Evolutionary conservation across 2,797 vertebrate genomes (phyloP).

Genomic region (Sarcophilus harrisii): DNA sequence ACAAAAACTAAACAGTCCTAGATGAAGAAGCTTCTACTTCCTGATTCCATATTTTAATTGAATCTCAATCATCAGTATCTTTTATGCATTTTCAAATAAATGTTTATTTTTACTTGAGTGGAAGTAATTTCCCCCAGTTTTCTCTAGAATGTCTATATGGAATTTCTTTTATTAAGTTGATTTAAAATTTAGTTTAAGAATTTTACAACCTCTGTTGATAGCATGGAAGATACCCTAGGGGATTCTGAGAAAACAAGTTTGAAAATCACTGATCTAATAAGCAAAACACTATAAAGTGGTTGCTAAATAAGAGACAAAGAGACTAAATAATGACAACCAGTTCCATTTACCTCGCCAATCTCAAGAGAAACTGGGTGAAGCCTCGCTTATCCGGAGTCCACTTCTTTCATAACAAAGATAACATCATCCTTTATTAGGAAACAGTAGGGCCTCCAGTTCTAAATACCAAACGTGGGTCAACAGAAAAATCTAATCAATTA

Average conservation of each 20-base stretch:
- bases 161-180: slow-evolving; percentile 33
- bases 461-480: neutral
- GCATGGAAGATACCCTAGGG: neutral
- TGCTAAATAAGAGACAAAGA: neutral
- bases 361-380: neutral
- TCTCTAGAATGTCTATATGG: neutral
- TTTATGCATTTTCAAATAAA: neutral
- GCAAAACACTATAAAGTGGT: neutral
- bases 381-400: neutral
- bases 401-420: neutral
- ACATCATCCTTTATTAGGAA: neutral
- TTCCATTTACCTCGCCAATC: neutral
- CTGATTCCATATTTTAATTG: neutral
- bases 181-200: neutral
- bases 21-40: neutral
- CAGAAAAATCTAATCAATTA: slow-evolving; percentile 9
- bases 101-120: neutral
- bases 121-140: neutral
- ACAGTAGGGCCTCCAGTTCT: neutral
- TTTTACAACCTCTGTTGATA: neutral
- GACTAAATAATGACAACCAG: neutral
- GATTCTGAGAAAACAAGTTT: neutral
- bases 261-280: neutral
- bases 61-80: neutral
- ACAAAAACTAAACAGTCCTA: neutral